Conservation (phyloP, 2,888 invertebrate genomes). For the Apantesis nais region DNA sequence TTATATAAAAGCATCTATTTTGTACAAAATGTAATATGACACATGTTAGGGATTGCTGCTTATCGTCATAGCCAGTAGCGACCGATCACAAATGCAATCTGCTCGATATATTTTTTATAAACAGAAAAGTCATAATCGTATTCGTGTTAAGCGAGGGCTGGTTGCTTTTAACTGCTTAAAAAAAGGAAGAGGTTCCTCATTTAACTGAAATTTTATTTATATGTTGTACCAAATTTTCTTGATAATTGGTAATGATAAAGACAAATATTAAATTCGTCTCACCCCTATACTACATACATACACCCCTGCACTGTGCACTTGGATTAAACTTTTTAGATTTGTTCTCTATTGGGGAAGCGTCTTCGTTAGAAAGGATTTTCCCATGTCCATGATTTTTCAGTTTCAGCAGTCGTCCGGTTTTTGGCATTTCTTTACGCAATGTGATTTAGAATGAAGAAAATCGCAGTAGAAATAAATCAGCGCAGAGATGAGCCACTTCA, state of each 20-base stretch:
- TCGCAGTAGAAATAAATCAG: neutral
- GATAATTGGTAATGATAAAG: no score
- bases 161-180: no score
- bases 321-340: no score
- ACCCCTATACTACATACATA: no score
- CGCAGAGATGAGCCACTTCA: neutral
- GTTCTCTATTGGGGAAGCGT: no score
- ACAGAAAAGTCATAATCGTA: neutral
- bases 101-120: neutral
- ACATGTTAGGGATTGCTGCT: neutral
- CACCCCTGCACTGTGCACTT: no score
- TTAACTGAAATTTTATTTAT: no score
- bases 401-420: neutral
- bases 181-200: no score
- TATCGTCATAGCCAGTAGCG: neutral
- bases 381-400: neutral
- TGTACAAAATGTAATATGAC: no score
- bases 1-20: no score
- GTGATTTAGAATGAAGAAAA: neutral
- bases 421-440: neutral
- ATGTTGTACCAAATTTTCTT: no score
- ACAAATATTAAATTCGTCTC: no score
- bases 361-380: neutral
- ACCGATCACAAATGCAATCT: neutral
- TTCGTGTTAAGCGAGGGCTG: neutral